Evolutionary conservation across 1,140 invertebrate species (phyloP).

Genomic region (Neodiprion lecontei): DNA sequence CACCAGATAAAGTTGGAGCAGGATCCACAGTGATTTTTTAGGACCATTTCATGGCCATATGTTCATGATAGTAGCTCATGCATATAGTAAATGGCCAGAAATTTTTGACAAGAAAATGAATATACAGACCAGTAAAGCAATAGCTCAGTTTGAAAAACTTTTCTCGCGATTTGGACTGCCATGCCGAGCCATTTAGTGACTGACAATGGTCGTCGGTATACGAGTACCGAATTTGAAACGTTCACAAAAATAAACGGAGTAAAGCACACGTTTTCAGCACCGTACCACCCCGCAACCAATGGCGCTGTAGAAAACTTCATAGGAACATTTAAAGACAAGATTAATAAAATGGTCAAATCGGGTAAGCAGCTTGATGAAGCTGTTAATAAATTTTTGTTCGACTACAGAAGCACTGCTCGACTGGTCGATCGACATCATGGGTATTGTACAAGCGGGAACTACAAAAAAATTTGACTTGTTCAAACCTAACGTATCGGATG

Average conservation of each 20-base stretch:
- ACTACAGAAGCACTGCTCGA: neutral
- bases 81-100: slow-evolving; percentile 32
- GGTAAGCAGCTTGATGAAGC: too few species aligned
- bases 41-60: slow-evolving; percentile 25
- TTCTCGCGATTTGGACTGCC: neutral
- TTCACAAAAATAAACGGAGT: too few species aligned
- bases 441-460: slow-evolving; percentile 8
- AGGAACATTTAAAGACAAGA: too few species aligned
- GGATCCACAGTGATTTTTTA: slow-evolving; percentile 38
- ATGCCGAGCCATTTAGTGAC: too few species aligned
- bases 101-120: slow-evolving; percentile 16
- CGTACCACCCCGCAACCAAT: too few species aligned
- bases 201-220: too few species aligned
- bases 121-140: too few species aligned
- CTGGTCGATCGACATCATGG: neutral
- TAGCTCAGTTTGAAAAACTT: too few species aligned
- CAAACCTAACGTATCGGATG: neutral
- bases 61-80: slow-evolving; percentile 31
- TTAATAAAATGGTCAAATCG: too few species aligned
- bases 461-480: slow-evolving; percentile 1
- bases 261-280: too few species aligned
- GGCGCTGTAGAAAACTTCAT: too few species aligned
- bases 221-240: too few species aligned
- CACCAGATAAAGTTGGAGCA: slow-evolving; percentile 27
- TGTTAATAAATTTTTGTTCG: neutral